Evolutionary conservation across 2,888 invertebrate genomes (phyloP).

Genomic region (Trimorus sp.): DNA sequence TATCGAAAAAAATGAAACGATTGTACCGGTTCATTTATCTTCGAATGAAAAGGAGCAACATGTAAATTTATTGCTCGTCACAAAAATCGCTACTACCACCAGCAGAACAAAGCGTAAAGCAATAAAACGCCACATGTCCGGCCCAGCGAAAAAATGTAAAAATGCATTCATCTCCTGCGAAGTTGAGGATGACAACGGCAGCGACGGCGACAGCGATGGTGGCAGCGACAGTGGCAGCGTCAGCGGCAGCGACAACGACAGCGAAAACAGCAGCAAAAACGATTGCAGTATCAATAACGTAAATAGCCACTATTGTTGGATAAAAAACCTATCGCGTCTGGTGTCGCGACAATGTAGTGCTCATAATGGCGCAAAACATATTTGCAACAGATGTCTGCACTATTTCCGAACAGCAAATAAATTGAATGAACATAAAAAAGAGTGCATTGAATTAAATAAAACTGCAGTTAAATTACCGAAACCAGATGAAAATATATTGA

Average conservation of each 20-base stretch:
- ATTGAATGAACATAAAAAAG: slow-evolving; percentile 5
- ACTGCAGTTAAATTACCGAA: neutral
- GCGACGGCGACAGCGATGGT: no score
- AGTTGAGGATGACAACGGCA: no score
- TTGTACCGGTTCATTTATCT: slow-evolving; percentile 23
- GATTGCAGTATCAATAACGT: no score
- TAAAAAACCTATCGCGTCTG: no score
- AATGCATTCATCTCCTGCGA: no score
- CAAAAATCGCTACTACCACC: no score
- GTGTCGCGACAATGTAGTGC: no score
- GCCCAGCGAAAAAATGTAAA: no score
- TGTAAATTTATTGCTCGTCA: slow-evolving; percentile 30
- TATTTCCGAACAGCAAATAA: slow-evolving; percentile 8
- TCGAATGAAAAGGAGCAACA: slow-evolving; percentile 18
- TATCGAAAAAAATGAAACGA: neutral
- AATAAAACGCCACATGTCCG: neutral
- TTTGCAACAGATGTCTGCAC: slow-evolving; percentile 23
- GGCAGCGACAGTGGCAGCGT: no score
- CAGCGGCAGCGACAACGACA: no score
- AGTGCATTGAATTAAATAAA: slow-evolving; percentile 3
- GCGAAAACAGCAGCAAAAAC: no score
- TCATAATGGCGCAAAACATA: neutral
- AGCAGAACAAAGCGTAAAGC: slow-evolving; percentile 12
- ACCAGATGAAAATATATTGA: neutral
- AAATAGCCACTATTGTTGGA: no score